Conservation (phyloP, 2,888 invertebrate species). For the Cataglyphis albicans region DNA sequence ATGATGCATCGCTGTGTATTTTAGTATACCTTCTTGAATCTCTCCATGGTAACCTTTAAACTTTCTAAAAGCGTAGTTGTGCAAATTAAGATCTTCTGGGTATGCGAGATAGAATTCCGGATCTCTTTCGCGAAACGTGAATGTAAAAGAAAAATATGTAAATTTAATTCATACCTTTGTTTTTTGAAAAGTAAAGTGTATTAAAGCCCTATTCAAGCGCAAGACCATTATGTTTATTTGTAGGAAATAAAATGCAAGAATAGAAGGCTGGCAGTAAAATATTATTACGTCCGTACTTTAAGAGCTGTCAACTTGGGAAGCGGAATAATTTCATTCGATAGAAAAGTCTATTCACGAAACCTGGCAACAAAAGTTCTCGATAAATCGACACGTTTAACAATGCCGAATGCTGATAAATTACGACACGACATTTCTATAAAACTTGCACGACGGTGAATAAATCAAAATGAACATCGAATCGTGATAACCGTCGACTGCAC, state of each 20-base stretch:
- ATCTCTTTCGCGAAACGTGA: background rate
- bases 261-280: background rate
- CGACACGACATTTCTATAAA: slow-evolving; percentile 4
- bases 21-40: background rate
- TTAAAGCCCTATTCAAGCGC: slow-evolving; percentile 10
- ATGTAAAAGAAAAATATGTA: slow-evolving; percentile 34
- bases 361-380: slow-evolving; percentile 10
- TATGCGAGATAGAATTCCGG: background rate
- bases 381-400: slow-evolving; percentile 24
- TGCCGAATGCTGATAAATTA: slow-evolving; percentile 17
- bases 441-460: slow-evolving; percentile 1
- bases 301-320: background rate
- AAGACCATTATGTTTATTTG: slow-evolving; percentile 18
- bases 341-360: background rate
- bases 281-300: slow-evolving; percentile 20
- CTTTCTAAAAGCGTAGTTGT: background rate
- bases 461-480: slow-evolving; percentile 30
- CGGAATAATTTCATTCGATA: slow-evolving; percentile 14
- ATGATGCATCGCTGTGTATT: slow-evolving; percentile 20
- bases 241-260: slow-evolving; percentile 12
- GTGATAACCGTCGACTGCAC: background rate
- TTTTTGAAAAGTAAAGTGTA: slow-evolving; percentile 14
- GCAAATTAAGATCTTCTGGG: background rate
- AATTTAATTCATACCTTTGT: slow-evolving; percentile 2
- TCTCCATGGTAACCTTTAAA: background rate